These are phyloP conservation scores for Cantharis rufa DNA, from an alignment of 2,888 invertebrate genomes.

Conservation along the genomic window DNA sequence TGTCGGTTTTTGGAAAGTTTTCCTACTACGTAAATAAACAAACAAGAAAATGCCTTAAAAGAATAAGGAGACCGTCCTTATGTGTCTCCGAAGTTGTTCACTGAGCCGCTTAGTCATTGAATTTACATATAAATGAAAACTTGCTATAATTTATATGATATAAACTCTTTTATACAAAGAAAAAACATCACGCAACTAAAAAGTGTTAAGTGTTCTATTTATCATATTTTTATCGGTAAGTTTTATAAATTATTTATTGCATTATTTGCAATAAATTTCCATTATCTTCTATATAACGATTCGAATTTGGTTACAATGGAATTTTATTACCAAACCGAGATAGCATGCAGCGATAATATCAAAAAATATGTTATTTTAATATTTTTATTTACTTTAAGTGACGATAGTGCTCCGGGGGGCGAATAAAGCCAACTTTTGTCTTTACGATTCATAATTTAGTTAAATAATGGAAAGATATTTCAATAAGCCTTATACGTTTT, in stretches of 20 bases:
- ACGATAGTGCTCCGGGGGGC: background rate
- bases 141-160: slow-evolving; percentile 41
- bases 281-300: background rate
- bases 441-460: slow-evolving; percentile 20
- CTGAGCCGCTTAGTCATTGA: slow-evolving; percentile 34
- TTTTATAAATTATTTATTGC: background rate
- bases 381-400: background rate
- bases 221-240: slow-evolving; percentile 19
- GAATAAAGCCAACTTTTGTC: slow-evolving; percentile 1
- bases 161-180: slow-evolving; percentile 23
- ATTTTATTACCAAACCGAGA: background rate
- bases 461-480: slow-evolving; percentile 25
- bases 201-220: slow-evolving; percentile 25
- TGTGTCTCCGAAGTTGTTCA: slow-evolving; percentile 27
- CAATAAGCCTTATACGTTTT: slow-evolving; percentile 29
- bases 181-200: slow-evolving; percentile 25
- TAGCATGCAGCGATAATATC: background rate
- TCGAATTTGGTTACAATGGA: background rate
- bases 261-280: slow-evolving; percentile 3
- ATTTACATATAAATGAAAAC: slow-evolving; percentile 52
- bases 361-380: slow-evolving; percentile 1
- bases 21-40: background rate
- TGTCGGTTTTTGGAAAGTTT: slow-evolving; percentile 5
- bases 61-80: slow-evolving; percentile 22
- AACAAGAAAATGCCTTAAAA: slow-evolving; percentile 1